These are phyloP conservation scores for Ptiloglossa arizonensis DNA, from an alignment of 1,140 invertebrate genomes.

Conservation along the genomic window DNA sequence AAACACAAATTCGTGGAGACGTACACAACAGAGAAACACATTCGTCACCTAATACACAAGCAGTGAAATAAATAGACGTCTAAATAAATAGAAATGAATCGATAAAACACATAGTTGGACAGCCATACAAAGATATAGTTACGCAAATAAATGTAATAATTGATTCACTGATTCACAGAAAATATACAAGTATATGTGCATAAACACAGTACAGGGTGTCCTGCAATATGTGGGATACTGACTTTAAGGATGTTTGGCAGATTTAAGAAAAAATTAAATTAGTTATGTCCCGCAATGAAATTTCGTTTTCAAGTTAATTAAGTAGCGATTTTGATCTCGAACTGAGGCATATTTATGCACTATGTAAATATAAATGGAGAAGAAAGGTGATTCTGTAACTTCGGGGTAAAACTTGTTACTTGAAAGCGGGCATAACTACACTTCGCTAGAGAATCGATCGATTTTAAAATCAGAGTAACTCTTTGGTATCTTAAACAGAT, in stretches of 20 bases:
- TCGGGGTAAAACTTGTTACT: too few species aligned
- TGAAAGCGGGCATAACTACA: too few species aligned
- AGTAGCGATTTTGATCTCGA: too few species aligned
- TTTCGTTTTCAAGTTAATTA: too few species aligned
- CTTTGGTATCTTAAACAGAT: too few species aligned
- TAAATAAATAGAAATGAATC: constrained; percentile 1
- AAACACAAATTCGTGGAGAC: neutral
- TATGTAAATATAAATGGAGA: neutral
- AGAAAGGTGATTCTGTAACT: too few species aligned
- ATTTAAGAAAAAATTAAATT: too few species aligned
- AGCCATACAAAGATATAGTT: neutral
- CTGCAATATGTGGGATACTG: neutral
- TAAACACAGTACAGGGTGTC: neutral
- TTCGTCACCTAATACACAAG: constrained; percentile 9
- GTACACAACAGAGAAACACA: neutral
- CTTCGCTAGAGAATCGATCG: too few species aligned
- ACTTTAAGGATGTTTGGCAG: too few species aligned
- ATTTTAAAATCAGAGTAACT: too few species aligned
- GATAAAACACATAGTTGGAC: neutral
- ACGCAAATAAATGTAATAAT: neutral
- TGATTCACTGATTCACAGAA: constrained; percentile 1
- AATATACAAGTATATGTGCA: neutral
- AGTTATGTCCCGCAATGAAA: too few species aligned
- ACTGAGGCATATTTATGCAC: too few species aligned
- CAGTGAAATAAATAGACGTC: neutral